phyloP scores from a whole-genome alignment of 30 jellyfish, hydroid and myxozoan genomes.

The Catostylus mosaicus region DNA sequence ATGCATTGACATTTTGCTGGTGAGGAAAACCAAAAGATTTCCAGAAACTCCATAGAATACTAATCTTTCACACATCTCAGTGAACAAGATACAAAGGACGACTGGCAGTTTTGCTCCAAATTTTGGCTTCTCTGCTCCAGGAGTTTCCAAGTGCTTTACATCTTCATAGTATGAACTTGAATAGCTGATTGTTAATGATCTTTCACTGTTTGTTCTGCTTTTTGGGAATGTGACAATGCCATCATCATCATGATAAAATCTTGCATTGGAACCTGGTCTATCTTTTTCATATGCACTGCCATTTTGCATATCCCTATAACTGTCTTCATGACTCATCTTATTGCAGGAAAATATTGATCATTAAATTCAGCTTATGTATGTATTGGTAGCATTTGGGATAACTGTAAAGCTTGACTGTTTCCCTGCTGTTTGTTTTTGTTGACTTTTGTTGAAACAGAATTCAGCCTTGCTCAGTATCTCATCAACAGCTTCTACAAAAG shows the following conservation, averaged over 20 bases:
- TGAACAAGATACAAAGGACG: slow-evolving; percentile 53
- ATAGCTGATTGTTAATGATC: slow-evolving; percentile 40
- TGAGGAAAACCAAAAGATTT: slow-evolving; percentile 73
- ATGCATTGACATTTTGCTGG: slow-evolving; percentile 17
- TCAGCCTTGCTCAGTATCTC: too few relatives aligned
- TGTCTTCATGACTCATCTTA: too few relatives aligned
- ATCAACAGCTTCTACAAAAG: too few relatives aligned
- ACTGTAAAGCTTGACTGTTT: too few relatives aligned
- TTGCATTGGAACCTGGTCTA: too few relatives aligned
- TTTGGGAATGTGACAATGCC: neutral
- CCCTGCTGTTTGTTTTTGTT: too few relatives aligned
- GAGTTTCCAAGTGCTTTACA: neutral
- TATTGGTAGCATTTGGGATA: too few relatives aligned
- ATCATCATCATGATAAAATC: neutral
- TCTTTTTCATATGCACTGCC: too few relatives aligned
- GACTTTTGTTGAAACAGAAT: too few relatives aligned
- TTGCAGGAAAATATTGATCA: too few relatives aligned
- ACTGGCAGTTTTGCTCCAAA: slow-evolving; percentile 56
- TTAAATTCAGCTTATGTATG: too few relatives aligned
- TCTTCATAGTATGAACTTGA: slow-evolving; percentile 41
- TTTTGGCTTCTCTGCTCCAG: neutral
- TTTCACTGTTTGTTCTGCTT: slow-evolving; percentile 37
- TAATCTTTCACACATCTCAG: slow-evolving; percentile 85
- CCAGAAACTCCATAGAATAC: slow-evolving; percentile 80
- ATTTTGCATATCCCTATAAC: too few relatives aligned